Percentiles rank a stretch among this genome's conserved stretches.
Evolutionary conservation across 2,113 vertebrate species (phyloP).

Genomic region (Petrocephalus microphthalmus): DNA sequence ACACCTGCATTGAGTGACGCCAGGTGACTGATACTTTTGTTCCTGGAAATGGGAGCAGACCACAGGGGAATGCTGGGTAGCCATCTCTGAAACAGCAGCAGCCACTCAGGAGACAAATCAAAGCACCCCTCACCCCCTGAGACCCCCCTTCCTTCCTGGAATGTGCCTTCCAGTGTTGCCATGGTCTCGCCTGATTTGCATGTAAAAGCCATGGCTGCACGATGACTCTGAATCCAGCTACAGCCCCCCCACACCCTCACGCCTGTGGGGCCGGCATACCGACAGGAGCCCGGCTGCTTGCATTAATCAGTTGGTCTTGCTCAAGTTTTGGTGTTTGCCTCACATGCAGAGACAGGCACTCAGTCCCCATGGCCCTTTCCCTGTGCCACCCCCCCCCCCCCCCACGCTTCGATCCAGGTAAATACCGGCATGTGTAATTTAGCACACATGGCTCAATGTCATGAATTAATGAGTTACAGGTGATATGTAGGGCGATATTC

Average conservation of each 20-base stretch:
- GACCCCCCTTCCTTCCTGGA: neutral
- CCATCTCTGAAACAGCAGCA: neutral
- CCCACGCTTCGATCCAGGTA: neutral
- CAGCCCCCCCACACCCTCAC: neutral
- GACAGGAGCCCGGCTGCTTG: neutral
- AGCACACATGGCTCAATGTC: neutral
- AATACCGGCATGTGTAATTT: neutral
- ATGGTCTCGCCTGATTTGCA: neutral
- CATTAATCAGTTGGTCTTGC: neutral
- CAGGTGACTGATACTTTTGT: neutral
- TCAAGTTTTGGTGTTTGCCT: neutral
- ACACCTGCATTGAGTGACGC: neutral
- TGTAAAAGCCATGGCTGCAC: neutral
- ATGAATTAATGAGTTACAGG: neutral
- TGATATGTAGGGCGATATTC: neutral
- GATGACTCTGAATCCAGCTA: neutral
- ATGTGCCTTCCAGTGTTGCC: conserved; percentile 3
- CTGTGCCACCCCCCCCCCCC: neutral
- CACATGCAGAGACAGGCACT: neutral
- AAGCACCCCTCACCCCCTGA: neutral
- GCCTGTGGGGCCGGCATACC: neutral
- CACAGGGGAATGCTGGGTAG: neutral
- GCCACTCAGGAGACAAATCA: neutral
- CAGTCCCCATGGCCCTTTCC: neutral
- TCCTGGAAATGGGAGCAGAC: neutral